Conservation (phyloP, 2,888 invertebrate genomes). For the Creontiades dilutus region DNA sequence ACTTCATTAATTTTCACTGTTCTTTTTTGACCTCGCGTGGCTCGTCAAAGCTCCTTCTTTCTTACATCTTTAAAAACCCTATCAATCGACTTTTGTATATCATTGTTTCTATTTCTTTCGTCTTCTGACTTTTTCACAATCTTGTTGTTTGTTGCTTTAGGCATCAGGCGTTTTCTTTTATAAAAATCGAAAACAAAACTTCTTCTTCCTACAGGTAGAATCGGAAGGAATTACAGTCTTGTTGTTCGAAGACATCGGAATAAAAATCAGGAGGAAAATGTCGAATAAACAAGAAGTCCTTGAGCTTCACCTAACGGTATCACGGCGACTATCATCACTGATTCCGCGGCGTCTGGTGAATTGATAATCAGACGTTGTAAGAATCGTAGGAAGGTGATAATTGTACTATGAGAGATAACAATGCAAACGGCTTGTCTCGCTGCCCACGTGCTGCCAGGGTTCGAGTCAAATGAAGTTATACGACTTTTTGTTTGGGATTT, state of each 20-base stretch:
- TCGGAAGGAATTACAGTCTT: not conserved
- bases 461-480: conserved; percentile 1
- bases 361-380: not conserved
- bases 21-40: too few species aligned
- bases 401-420: conserved; percentile 14
- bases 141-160: too few species aligned
- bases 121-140: too few species aligned
- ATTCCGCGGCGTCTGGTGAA: conserved; percentile 14
- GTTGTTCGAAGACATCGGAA: not conserved
- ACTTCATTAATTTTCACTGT: too few species aligned
- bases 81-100: too few species aligned
- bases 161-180: too few species aligned
- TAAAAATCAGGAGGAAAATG: not conserved
- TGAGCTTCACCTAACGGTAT: not conserved
- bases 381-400: conserved; percentile 40
- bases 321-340: not conserved
- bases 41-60: too few species aligned
- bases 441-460: not conserved
- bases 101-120: too few species aligned
- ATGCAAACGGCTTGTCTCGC: not conserved
- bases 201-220: too few species aligned
- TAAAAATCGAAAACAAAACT: too few species aligned
- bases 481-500: conserved; percentile 23
- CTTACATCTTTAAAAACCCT: too few species aligned
- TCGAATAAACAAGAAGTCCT: not conserved